Base-by-base conservation (phyloP, 2,797 vertebrate species). In the Rhinella marina region DNA sequence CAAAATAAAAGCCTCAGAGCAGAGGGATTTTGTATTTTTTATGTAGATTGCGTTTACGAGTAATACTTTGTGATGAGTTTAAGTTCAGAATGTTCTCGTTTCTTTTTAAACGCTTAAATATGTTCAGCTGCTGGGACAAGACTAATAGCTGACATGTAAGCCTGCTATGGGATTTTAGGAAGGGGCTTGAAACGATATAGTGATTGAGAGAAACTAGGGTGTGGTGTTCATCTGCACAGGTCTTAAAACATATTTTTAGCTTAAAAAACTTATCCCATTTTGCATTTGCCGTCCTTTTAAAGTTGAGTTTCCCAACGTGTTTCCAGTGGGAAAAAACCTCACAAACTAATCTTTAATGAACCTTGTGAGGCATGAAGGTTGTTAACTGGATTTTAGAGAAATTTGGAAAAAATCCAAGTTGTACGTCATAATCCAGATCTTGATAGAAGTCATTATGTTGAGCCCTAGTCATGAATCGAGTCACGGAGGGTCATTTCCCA, bases 31-130 rank as follows among this genome's bases (percentile, higher is more conserved):
- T 41, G 56, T 82, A 23, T 73, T 86, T 81, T 81, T 73, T 61
- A n/a, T 81, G 80, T 66, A 86, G 85, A 61, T 86, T 81, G 62
- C 85, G 73, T 87, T 87, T 87, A 87, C 86, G 57, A 87, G 86
- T 87, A 64, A 82, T 75, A 87, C 77, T 86, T 86, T 81, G 78
- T 86, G 85, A 86, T 76, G 62, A 64, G 32, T 77, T 86, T 32
- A 50, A 81, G 85, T 86, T 86, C 86, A 87, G 56, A 82, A 81
- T 82, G 86, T 87, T 86, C 78, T 86, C 77, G 70, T 81, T 81
- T 41, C 78, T 57, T 86, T 86, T 73, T 81, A 86, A 86, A 86
- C 29, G 72, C 85, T 86, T 86, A 86, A 87, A 75, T 87, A 76
- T 76, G 86, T 87, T 82, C 79, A 82, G 80, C 57, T 87, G 80